Conservation (phyloP, 2,113 vertebrate genomes). For the Microcebus murinus region DNA sequence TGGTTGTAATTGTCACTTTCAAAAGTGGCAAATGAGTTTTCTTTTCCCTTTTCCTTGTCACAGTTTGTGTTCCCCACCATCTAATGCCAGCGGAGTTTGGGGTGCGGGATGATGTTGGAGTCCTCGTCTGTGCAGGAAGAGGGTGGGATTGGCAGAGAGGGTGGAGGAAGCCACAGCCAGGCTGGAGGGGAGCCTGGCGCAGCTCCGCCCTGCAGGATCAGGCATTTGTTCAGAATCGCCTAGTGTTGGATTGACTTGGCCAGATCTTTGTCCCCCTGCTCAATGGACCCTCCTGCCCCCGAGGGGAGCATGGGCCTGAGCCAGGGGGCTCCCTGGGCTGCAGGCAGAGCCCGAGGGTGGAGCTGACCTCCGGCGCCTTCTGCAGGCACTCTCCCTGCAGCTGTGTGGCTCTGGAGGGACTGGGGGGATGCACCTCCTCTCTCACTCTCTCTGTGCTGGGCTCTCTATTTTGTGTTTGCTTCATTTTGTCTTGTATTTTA, state of each 20-base stretch:
- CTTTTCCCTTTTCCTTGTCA: not conserved
- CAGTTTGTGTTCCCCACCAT: not conserved
- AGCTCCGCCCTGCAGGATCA: no score
- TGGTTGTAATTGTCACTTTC: not conserved
- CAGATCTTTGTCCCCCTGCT: rapidly evolving
- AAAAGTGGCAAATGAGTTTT: not conserved
- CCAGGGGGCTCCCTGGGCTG: not conserved
- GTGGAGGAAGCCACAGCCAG: rapidly evolving
- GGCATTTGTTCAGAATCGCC: no score
- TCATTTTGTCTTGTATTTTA: not conserved
- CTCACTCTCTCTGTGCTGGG: no score
- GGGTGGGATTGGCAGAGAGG: not conserved
- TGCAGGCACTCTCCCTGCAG: rapidly evolving
- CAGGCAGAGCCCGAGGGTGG: no score
- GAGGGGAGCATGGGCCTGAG: not conserved
- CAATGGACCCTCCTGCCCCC: rapidly evolving
- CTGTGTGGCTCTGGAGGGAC: rapidly evolving
- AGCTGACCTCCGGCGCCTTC: rapidly evolving
- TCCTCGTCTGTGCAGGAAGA: rapidly evolving
- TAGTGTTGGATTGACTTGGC: not conserved
- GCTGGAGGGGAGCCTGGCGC: not conserved
- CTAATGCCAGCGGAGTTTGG: not conserved
- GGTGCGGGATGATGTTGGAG: no score
- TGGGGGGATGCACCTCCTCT: rapidly evolving
- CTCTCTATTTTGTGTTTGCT: not conserved